These are phyloP conservation scores for Catharus bicknelli DNA, from an alignment of 2,113 vertebrate genomes.

Conservation along the genomic window DNA sequence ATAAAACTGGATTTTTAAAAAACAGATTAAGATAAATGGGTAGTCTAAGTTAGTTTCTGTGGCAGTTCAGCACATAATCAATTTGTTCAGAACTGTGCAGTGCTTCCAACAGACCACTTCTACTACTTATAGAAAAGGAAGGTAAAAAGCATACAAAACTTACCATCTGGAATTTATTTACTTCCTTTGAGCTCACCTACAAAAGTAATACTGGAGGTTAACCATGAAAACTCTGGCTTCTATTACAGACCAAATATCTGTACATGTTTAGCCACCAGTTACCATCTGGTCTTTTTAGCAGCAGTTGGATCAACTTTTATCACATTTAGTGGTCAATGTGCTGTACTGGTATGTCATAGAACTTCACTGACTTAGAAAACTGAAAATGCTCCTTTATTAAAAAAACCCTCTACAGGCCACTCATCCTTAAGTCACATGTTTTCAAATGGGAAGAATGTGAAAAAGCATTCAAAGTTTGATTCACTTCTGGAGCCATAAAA, in stretches of 20 bases:
- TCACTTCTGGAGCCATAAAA: background rate
- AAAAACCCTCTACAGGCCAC: background rate
- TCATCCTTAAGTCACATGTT: background rate
- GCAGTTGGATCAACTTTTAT: background rate
- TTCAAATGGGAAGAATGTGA: background rate
- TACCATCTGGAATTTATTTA: conserved; percentile 99
- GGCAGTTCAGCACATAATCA: background rate
- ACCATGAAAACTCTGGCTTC: background rate
- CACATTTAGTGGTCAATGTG: background rate
- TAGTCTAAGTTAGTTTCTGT: background rate
- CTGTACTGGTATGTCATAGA: background rate
- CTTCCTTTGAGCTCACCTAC: conserved; percentile 96
- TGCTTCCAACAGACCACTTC: background rate
- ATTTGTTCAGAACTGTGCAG: background rate
- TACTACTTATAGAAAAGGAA: background rate
- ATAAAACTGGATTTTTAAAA: rapidly evolving
- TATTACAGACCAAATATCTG: background rate
- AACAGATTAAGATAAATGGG: background rate
- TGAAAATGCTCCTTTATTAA: background rate
- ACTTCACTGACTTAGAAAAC: background rate
- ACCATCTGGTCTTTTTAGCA: background rate
- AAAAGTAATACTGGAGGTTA: conserved; percentile 39
- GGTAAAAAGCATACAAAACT: conserved; percentile 54
- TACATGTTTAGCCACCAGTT: background rate
- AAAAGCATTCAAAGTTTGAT: background rate